Conservation (phyloP, 2,888 invertebrate species). For the Neria commutata region DNA sequence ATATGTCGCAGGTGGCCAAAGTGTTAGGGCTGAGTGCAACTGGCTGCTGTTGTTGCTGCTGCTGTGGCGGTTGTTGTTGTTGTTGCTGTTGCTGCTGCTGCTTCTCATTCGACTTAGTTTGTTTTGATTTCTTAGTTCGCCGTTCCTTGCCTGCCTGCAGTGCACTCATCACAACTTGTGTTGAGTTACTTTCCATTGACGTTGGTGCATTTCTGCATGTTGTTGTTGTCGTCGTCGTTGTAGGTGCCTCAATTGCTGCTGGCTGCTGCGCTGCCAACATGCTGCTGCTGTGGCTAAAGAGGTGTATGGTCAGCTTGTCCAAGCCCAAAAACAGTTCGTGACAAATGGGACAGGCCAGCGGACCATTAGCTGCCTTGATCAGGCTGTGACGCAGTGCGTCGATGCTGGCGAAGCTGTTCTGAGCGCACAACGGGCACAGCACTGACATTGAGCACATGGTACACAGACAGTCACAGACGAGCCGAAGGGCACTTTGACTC, state of each 20-base stretch:
- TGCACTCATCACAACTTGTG: too few species aligned
- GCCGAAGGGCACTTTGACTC: too few species aligned
- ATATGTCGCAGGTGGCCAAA: conserved; percentile 68
- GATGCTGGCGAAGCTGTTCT: conserved; percentile 74
- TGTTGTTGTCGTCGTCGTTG: conserved; percentile 11
- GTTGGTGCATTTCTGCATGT: neutral
- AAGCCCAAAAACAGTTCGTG: conserved; percentile 75
- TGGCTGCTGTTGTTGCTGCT: conserved; percentile 8
- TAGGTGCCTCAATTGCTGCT: neutral
- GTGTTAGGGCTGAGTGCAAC: neutral
- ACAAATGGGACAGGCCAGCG: conserved; percentile 78
- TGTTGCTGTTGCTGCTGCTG: conserved; percentile 14
- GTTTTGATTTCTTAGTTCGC: conserved; percentile 42
- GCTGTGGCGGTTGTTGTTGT: conserved; percentile 21
- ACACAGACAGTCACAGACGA: too few species aligned
- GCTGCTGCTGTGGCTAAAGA: conserved; percentile 72
- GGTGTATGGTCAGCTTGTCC: conserved; percentile 83
- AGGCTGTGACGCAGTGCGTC: conserved; percentile 74
- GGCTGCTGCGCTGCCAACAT: conserved; percentile 28
- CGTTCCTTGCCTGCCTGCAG: conserved; percentile 2
- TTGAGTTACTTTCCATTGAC: too few species aligned
- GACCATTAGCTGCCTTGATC: conserved; percentile 77
- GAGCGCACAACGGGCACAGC: conserved; percentile 78
- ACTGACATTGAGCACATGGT: conserved; percentile 68
- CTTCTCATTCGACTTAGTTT: conserved; percentile 7